phyloP scores from a whole-genome alignment of 2,797 vertebrate species.

The Kryptopterus vitreolus region DNA sequence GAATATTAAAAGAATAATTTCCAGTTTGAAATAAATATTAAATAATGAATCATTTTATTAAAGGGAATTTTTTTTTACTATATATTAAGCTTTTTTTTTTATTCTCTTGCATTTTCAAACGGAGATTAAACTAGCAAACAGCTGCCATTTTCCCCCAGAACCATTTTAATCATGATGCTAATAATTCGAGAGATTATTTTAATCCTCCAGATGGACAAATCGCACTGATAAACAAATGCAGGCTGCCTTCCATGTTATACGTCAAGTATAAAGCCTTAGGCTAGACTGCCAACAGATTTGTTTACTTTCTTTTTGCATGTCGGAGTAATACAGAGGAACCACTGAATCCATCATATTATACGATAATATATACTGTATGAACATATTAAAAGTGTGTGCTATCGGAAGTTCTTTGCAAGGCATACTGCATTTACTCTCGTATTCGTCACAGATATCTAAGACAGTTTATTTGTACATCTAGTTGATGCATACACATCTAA shows the following conservation, averaged over 20 bases:
- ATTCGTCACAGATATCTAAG: background rate
- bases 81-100: background rate
- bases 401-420: background rate
- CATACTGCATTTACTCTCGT: background rate
- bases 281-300: background rate
- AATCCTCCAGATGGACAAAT: background rate
- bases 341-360: background rate
- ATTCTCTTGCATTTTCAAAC: background rate
- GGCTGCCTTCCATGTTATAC: background rate
- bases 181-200: background rate
- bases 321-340: background rate
- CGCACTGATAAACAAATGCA: background rate
- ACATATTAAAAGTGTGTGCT: background rate
- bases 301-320: conserved; percentile 3
- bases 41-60: too few species aligned
- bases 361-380: background rate
- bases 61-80: too few species aligned
- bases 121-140: background rate
- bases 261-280: background rate
- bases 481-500: background rate
- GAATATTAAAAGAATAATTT: too few species aligned
- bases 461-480: background rate
- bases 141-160: background rate
- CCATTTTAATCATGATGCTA: background rate
- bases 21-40: too few species aligned